Base-by-base conservation (phyloP, 2,113 vertebrate genomes). In the Propithecus coquereli region DNA sequence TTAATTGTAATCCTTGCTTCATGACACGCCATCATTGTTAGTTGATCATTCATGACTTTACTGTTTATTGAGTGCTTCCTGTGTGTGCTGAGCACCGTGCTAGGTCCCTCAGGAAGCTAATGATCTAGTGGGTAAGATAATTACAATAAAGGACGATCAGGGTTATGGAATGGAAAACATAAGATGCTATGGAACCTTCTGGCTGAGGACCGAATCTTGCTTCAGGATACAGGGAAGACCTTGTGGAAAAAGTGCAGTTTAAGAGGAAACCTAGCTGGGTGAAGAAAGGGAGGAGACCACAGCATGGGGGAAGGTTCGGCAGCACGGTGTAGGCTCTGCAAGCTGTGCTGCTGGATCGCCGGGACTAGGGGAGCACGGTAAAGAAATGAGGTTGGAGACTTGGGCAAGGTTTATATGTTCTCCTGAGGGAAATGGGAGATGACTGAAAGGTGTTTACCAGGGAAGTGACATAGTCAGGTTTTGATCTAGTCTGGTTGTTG, bases 191-290 rank as follows among this genome's bases (percentile, higher is more conserved):
- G 45, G 76, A 59, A 87, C 66, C 40, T 76, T 84, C 70, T n/a
- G 40, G 20, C 83, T 37, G 27, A 95, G 79, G 20, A 68, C 27
- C 5, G 45, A 59, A 65, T 87, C 92, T 85, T 86, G 40, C 81
- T 80, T 88, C 32, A 94, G 94, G 70, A 22, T 59, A 32, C 32
- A 40, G 47, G 73, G 73, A 93, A 82, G 81, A 30, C 61, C 54
- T 82, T 17, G 30, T 54, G 57, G 91, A 18, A 57, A 68, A 77
- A 37, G 37, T 65, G 30, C n/a, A 61, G 0, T 92, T 45, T 95
- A 70, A 79, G 43, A 13, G 8, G 79, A 94, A 59, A 45, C 76
- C 57, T 61, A 17, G 45, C n/a, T 63, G 23, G 81, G 6, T n/a
- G 25, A 79, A 45, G 61, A 40, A 76, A 80, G 43, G 70, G 8